These are phyloP conservation scores for Venturia canescens DNA, from an alignment of 1,140 invertebrate species.

Conservation along the genomic window DNA sequence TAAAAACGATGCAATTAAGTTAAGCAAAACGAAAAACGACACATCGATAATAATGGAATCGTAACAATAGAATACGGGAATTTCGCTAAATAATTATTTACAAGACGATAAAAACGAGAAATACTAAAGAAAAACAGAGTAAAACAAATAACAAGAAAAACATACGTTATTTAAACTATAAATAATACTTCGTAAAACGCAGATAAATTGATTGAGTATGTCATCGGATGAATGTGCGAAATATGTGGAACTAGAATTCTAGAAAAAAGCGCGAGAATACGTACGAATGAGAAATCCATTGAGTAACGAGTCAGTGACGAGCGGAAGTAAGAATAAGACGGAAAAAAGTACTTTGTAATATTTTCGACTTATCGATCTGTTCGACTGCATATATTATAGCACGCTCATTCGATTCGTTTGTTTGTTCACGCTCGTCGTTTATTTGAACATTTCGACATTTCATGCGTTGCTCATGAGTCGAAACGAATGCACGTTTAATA, in stretches of 20 bases:
- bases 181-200: too few relatives aligned
- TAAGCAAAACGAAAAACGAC: not conserved
- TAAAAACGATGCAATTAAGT: not conserved
- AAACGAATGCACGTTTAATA: not conserved
- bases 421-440: not conserved
- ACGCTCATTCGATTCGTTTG: not conserved
- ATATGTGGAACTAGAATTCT: not conserved
- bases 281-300: not conserved
- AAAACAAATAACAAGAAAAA: not conserved
- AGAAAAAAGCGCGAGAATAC: not conserved
- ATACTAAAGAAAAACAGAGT: not conserved
- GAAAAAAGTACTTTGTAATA: not conserved
- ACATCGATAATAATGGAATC: constrained; percentile 9
- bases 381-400: not conserved
- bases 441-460: constrained; percentile 1
- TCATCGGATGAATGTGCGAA: not conserved
- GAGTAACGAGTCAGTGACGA: not conserved
- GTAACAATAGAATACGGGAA: not conserved
- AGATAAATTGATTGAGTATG: not conserved
- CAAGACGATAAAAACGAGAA: not conserved
- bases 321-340: not conserved
- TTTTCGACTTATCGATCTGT: not conserved
- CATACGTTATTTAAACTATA: not conserved
- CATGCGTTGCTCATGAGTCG: not conserved
- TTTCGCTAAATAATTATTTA: not conserved